Percentiles rank a stretch among this genome's conserved stretches.
These are phyloP conservation scores for Schizopygopsis pylzovi DNA, from an alignment of 2,797 vertebrate species.

Conservation along the genomic window DNA sequence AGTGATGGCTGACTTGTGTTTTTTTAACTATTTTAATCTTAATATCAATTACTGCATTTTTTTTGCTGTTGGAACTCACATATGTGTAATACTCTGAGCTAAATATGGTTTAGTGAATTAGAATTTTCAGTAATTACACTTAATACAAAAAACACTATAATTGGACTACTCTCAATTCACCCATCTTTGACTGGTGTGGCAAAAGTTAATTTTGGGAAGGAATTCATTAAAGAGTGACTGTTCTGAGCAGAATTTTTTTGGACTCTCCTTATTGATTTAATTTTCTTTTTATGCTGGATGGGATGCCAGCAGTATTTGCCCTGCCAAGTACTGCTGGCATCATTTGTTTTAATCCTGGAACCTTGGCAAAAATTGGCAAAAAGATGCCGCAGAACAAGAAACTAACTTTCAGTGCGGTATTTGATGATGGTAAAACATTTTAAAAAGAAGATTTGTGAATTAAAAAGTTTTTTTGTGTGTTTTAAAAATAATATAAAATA, in stretches of 20 bases:
- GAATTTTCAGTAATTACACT: neutral
- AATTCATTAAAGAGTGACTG: neutral
- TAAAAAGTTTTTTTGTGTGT: neutral
- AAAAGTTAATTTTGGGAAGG: neutral
- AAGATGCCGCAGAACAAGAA: neutral
- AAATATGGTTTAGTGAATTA: neutral
- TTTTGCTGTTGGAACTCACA: neutral
- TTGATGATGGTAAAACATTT: neutral
- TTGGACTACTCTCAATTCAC: neutral
- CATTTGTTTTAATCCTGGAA: neutral
- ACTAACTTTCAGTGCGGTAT: neutral
- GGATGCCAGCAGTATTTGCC: neutral
- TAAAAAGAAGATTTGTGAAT: neutral
- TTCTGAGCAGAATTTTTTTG: neutral
- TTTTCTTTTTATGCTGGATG: constrained; percentile 1
- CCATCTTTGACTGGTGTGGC: neutral
- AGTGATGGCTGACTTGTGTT: neutral
- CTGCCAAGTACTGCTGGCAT: neutral
- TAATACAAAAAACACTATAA: neutral
- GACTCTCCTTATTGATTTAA: neutral
- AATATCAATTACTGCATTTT: neutral
- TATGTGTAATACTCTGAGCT: neutral
- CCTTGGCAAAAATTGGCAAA: neutral
- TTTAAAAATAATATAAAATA: neutral
- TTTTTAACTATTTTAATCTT: neutral